Evolutionary conservation across 2,797 vertebrate species (phyloP).

Genomic region (Varecia variegata): DNA sequence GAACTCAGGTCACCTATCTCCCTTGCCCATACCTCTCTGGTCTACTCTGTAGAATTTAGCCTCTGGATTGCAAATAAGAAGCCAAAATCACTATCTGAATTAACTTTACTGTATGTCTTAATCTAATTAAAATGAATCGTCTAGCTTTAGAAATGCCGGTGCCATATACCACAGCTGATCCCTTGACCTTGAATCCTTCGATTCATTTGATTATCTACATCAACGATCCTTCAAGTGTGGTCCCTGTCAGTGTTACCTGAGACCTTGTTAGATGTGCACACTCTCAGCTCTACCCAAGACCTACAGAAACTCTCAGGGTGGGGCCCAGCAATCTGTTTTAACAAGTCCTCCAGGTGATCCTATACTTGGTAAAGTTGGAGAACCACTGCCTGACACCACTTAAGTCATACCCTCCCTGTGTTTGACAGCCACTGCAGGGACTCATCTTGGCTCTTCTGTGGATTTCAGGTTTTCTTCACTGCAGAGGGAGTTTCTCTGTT

Average conservation of each 20-base stretch:
- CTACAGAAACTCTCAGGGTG: not conserved
- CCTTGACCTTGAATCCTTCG: not conserved
- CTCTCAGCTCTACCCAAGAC: not conserved
- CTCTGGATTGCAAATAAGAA: constrained; percentile 7
- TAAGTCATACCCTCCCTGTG: not conserved
- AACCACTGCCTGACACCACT: not conserved
- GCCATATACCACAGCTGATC: not conserved
- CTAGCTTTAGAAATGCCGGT: not conserved
- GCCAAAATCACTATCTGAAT: not conserved
- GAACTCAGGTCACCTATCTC: not conserved
- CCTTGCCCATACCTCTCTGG: not conserved
- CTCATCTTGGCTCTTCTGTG: not conserved
- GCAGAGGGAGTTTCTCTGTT: not conserved
- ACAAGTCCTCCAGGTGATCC: not conserved
- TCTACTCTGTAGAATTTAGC: not conserved
- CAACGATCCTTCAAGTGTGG: not conserved
- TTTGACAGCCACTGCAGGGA: not conserved
- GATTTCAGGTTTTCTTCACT: not conserved
- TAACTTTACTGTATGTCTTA: not conserved
- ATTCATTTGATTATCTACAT: not conserved
- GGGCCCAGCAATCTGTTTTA: not conserved
- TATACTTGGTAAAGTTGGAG: not conserved
- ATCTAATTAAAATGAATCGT: not conserved
- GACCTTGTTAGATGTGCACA: not conserved
- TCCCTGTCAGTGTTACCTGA: not conserved